Conservation (phyloP, 2,888 invertebrate species). For the Leucozona laternaria region DNA sequence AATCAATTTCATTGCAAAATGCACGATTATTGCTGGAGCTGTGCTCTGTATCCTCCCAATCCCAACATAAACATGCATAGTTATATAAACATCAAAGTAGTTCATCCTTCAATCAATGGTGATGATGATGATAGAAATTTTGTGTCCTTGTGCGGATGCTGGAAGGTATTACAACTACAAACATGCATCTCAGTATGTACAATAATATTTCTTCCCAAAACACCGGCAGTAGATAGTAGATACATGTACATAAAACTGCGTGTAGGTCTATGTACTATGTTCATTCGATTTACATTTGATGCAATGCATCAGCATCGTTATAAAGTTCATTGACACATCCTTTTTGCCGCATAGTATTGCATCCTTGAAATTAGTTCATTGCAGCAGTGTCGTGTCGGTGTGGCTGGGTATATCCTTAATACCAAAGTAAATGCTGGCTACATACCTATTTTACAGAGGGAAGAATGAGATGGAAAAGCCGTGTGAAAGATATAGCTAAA, state of each 20-base stretch:
- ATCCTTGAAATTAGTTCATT: constrained; percentile 70
- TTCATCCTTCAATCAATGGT: constrained; percentile 28
- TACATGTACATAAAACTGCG: neutral
- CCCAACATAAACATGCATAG: neutral
- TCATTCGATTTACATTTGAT: constrained; percentile 38
- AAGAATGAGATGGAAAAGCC: neutral
- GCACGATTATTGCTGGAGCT: neutral
- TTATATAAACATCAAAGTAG: neutral
- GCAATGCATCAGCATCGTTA: constrained; percentile 33
- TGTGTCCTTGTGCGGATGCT: constrained; percentile 51
- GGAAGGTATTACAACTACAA: constrained; percentile 1
- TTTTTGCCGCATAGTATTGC: constrained; percentile 58
- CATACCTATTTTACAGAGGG: neutral
- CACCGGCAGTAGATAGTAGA: constrained; percentile 28
- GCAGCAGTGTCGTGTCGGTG: constrained; percentile 52
- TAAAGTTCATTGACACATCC: constrained; percentile 65
- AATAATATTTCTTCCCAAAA: constrained; percentile 30
- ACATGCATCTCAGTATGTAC: neutral
- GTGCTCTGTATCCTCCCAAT: neutral
- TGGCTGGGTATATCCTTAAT: neutral
- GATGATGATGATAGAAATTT: constrained; percentile 14
- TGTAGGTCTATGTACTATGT: neutral
- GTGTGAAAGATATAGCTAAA: constrained; percentile 15
- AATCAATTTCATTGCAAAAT: neutral
- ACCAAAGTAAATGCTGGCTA: neutral